Conservation (phyloP, 2,113 vertebrate genomes). For the Catharus minimus region DNA sequence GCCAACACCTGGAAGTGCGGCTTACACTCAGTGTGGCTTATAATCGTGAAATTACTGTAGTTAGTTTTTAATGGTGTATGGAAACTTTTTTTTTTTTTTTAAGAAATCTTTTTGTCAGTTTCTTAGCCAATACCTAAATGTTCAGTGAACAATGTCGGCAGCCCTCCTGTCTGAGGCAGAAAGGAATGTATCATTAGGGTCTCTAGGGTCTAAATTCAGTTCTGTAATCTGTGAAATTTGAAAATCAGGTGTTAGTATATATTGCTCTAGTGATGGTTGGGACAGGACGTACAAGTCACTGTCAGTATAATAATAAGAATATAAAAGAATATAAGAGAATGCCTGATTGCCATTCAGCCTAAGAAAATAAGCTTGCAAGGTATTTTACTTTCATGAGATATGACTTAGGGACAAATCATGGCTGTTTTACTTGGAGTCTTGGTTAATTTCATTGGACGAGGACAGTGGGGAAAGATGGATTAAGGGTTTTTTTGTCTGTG, state of each 20-base stretch:
- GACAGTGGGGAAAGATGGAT: background rate
- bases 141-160: background rate
- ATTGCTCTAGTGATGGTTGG: background rate
- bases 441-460: background rate
- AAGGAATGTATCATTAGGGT: background rate
- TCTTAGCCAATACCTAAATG: background rate
- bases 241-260: background rate
- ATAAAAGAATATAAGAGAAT: background rate
- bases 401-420: background rate
- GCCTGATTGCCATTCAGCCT: background rate
- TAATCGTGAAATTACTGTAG: too few species aligned
- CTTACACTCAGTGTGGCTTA: too few species aligned
- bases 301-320: background rate
- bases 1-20: too few species aligned
- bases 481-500: background rate
- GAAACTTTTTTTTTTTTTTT: background rate
- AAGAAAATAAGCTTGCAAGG: background rate
- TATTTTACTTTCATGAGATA: background rate
- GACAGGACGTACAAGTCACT: background rate
- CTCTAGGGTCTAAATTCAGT: background rate
- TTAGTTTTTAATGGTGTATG: background rate
- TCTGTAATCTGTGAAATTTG: background rate
- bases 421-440: background rate
- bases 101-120: background rate
- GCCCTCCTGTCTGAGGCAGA: background rate